A percentile compares a stretch with the other conserved stretches of the same genome.
Evolutionary conservation across 2,888 invertebrate genomes (phyloP).

Genomic region (Chaitophorus viminalis): DNA sequence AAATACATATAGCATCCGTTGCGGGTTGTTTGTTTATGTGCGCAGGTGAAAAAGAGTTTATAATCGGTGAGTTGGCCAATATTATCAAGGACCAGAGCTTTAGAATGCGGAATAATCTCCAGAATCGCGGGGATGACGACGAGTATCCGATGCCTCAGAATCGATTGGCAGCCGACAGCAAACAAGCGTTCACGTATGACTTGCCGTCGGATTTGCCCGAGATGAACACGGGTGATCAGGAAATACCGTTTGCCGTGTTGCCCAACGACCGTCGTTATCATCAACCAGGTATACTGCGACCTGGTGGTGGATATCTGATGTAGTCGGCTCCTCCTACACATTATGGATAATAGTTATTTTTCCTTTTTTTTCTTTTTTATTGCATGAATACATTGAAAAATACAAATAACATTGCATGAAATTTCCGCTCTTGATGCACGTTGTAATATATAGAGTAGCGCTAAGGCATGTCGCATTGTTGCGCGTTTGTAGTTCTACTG

Average conservation of each 20-base stretch:
- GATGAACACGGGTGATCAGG: slow-evolving; percentile 64
- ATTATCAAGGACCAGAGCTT: slow-evolving; percentile 53
- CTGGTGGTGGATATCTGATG: too few relatives aligned
- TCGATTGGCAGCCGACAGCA: not conserved
- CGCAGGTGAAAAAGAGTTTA: slow-evolving; percentile 52
- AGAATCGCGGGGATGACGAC: not conserved
- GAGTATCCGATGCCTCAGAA: not conserved
- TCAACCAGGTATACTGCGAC: slow-evolving; percentile 63
- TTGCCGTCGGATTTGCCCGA: slow-evolving; percentile 16
- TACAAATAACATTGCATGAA: too few relatives aligned
- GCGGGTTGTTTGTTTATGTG: slow-evolving; percentile 23
- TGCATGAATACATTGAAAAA: not conserved
- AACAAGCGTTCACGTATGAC: slow-evolving; percentile 48
- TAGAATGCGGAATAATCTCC: slow-evolving; percentile 15
- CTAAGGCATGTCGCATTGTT: too few relatives aligned
- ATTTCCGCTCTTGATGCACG: too few relatives aligned
- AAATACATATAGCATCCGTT: not conserved
- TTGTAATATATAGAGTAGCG: too few relatives aligned
- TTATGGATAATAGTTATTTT: not conserved
- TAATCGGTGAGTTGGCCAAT: slow-evolving; percentile 53
- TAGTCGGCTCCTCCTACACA: not conserved
- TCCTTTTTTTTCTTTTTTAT: not conserved
- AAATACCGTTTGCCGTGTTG: slow-evolving; percentile 67
- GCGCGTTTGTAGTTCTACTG: too few relatives aligned
- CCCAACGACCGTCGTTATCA: slow-evolving; percentile 69